Base-by-base conservation (phyloP, 2,888 invertebrate genomes). In the Cybosia mesomella region DNA sequence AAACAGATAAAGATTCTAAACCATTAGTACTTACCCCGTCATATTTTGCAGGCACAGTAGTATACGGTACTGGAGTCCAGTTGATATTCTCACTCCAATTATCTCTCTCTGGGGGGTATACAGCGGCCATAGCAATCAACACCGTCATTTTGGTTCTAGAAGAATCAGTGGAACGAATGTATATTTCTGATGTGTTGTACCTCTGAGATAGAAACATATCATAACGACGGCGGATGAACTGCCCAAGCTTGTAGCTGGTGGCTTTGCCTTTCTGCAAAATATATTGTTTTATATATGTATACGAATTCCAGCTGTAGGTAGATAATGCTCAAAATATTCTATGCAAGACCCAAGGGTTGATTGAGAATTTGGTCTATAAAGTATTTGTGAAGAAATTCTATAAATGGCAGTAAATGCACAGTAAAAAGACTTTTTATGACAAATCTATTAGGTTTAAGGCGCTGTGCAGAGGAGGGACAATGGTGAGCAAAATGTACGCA, bases 121-220 rank as follows among this genome's bases (percentile, higher is more conserved):
- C 63, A 24, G 68, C 68, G 36, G 64, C 49, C 64, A 68, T 59
- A 21, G 64, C 68, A 21, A 59, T 0, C 22, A 68, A 77, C 0
- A 85, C 77, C 0, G 90, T 87, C 90, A 89, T 89, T 79, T 90
- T 89, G 2, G 87, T 57, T 8, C 90, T 82, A 0, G 86, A 87
- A 32, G 86, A 86, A 75, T 90, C 90, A 0, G 90, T 89, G 3
- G 89, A 87, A 0, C 89, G 81, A 58, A 91, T 83, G 78, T 85
- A 88, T 58, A 91, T 85, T 74, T 91, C 87, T 0, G 90, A 89
- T 2, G 9, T 71, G 74, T 90, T 90, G 80, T 84, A 91, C 22
- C 72, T 66, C 0, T 77, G 72, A 0, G 89, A 84, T 4, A 91
- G 77, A 3, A 88, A 73, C 0, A 71, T 67, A 9, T 76, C 72